These are phyloP conservation scores for Acipenser transmontanus DNA, from an alignment of 2,797 vertebrate genomes.

Conservation along the genomic window DNA sequence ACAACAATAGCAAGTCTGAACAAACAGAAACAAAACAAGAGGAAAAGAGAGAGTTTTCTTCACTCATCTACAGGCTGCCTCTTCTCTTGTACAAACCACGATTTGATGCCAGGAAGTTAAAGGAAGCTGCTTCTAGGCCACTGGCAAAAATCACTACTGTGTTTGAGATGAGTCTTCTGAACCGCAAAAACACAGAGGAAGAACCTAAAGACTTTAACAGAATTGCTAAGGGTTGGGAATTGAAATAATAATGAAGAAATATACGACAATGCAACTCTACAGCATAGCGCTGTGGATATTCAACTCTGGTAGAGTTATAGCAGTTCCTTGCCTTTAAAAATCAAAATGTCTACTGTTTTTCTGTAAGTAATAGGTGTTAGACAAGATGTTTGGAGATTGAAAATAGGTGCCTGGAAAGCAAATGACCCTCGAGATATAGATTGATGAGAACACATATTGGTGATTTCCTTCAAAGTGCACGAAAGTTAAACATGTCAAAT, in stretches of 20 bases:
- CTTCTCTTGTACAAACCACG: conserved; percentile 77
- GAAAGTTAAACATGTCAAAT: too few species aligned
- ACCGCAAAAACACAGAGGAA: conserved; percentile 52
- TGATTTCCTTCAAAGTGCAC: too few species aligned
- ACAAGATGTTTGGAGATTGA: too few species aligned
- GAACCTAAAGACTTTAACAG: conserved; percentile 79
- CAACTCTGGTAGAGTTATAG: too few species aligned
- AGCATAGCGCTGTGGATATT: too few species aligned
- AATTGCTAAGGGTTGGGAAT: conserved; percentile 71
- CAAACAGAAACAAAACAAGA: conserved; percentile 39
- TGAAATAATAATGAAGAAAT: conserved; percentile 32
- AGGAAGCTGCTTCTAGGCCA: conserved; percentile 71
- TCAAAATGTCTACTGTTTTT: too few species aligned
- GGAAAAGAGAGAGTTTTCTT: conserved; percentile 35
- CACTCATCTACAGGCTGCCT: conserved; percentile 65
- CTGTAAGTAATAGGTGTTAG: too few species aligned
- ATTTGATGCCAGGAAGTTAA: conserved; percentile 85
- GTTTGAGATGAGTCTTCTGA: conserved; percentile 60
- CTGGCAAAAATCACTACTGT: conserved; percentile 52
- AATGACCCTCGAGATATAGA: too few species aligned
- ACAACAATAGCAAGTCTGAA: conserved; percentile 41
- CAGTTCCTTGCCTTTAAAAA: too few species aligned
- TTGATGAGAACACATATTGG: too few species aligned
- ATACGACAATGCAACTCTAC: too few species aligned
- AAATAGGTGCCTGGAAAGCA: too few species aligned